Evolutionary conservation across 2,113 vertebrate genomes (phyloP).

Genomic region (Passer montanus): DNA sequence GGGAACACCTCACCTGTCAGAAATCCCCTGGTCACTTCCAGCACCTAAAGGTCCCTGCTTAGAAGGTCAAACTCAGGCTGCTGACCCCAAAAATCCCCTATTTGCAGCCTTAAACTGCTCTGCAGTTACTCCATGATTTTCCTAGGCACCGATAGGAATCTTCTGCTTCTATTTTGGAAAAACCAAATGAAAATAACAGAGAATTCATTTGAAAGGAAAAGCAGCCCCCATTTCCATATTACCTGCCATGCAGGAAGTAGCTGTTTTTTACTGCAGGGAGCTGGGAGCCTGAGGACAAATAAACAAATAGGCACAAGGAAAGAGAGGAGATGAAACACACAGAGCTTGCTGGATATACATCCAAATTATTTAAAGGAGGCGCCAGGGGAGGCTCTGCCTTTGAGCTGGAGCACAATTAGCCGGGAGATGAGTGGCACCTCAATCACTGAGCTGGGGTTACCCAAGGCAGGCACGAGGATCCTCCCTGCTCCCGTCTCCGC

Average conservation of each 20-base stretch:
- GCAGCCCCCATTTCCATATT: slow-evolving; percentile 25
- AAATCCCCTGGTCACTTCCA: background rate
- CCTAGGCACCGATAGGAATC: background rate
- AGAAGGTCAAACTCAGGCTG: background rate
- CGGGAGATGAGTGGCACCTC: background rate
- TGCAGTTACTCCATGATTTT: background rate
- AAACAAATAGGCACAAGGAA: slow-evolving; percentile 33
- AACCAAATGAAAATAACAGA: background rate
- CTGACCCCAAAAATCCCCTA: background rate
- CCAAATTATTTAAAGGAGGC: slow-evolving; percentile 11
- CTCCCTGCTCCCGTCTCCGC: background rate
- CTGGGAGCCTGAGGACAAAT: slow-evolving; percentile 1
- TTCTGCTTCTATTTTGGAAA: background rate
- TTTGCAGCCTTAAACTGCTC: background rate
- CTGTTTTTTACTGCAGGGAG: background rate
- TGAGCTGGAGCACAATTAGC: background rate
- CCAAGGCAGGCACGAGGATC: background rate
- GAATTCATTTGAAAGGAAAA: slow-evolving; percentile 59
- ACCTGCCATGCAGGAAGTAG: slow-evolving; percentile 42
- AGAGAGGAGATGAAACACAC: background rate
- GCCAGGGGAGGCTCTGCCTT: background rate
- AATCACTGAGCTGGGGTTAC: background rate
- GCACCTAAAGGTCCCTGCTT: background rate
- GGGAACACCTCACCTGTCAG: background rate
- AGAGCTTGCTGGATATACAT: background rate